phyloP scores from a whole-genome alignment of 2,888 invertebrate genomes.

The Drosophila paracracens region DNA sequence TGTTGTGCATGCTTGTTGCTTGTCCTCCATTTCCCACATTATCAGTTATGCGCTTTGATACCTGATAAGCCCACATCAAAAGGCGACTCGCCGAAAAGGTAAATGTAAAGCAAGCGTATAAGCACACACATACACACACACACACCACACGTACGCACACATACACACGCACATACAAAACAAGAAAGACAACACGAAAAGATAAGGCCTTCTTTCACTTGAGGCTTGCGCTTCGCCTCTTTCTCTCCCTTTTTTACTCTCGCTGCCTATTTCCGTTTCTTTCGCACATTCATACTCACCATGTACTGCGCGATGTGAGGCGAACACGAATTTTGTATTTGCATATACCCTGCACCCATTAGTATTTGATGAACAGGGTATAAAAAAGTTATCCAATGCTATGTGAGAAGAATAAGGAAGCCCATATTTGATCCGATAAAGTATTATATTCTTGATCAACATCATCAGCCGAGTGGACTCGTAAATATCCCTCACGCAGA shows the following conservation, averaged over 20 bases:
- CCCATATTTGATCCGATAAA: not conserved
- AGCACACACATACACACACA: slow-evolving; percentile 17
- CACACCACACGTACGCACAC: not conserved
- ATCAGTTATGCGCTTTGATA: slow-evolving; percentile 81
- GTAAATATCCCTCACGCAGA: not conserved
- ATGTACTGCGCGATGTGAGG: not conserved
- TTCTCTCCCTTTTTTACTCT: not conserved
- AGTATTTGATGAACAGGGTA: not conserved
- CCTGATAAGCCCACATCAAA: slow-evolving; percentile 81
- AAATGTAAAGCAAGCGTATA: slow-evolving; percentile 29
- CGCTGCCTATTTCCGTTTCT: not conserved
- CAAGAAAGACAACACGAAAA: slow-evolving; percentile 13
- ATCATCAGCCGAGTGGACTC: not conserved
- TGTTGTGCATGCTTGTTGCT: slow-evolving; percentile 30
- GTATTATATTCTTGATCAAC: not conserved
- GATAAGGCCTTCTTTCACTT: slow-evolving; percentile 3
- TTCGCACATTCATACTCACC: not conserved
- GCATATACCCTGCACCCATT: slow-evolving; percentile 1
- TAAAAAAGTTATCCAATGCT: not conserved
- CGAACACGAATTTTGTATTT: slow-evolving; percentile 46
- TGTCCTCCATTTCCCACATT: slow-evolving; percentile 69
- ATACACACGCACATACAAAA: not conserved
- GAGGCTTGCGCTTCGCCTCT: not conserved
- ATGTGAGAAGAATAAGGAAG: not conserved
- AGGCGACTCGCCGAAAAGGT: slow-evolving; percentile 51